Evolutionary conservation across 2,113 vertebrate genomes (phyloP).

Genomic region (Hippocampus mohnikei): DNA sequence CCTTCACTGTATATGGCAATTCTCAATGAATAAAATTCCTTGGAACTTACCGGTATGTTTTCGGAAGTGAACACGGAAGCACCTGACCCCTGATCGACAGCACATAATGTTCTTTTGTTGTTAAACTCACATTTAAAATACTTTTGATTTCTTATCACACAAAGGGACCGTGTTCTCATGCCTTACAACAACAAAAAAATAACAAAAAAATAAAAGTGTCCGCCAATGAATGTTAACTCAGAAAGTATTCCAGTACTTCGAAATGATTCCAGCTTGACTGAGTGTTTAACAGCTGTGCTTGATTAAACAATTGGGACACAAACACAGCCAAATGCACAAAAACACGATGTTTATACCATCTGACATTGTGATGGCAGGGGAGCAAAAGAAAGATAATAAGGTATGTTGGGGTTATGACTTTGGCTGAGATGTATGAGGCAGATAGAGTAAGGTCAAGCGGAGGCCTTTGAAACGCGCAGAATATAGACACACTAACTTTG

Average conservation of each 20-base stretch:
- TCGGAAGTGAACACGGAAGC: too few species aligned
- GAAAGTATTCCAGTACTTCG: not conserved
- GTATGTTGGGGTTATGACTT: slow-evolving; percentile 5
- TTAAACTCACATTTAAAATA: not conserved
- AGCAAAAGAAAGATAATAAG: not conserved
- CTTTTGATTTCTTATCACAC: not conserved
- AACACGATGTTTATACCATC: not conserved
- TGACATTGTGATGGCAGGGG: not conserved
- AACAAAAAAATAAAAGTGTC: not conserved
- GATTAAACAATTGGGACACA: not conserved
- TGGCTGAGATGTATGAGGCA: slow-evolving; percentile 37
- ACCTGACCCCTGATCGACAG: too few species aligned
- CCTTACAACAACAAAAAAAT: not conserved
- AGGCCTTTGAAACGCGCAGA: slow-evolving; percentile 3
- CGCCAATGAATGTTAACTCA: not conserved
- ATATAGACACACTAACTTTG: too few species aligned
- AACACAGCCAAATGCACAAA: not conserved
- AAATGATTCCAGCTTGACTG: not conserved
- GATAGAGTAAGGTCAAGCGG: slow-evolving; percentile 48
- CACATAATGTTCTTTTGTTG: too few species aligned
- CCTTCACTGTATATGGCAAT: not conserved
- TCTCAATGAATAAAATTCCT: too few species aligned
- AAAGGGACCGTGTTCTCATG: not conserved
- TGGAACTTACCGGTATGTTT: too few species aligned
- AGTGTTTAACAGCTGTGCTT: not conserved